Evolutionary conservation across 2,113 vertebrate species (phyloP).

Genomic region (Anoura caudifer): DNA sequence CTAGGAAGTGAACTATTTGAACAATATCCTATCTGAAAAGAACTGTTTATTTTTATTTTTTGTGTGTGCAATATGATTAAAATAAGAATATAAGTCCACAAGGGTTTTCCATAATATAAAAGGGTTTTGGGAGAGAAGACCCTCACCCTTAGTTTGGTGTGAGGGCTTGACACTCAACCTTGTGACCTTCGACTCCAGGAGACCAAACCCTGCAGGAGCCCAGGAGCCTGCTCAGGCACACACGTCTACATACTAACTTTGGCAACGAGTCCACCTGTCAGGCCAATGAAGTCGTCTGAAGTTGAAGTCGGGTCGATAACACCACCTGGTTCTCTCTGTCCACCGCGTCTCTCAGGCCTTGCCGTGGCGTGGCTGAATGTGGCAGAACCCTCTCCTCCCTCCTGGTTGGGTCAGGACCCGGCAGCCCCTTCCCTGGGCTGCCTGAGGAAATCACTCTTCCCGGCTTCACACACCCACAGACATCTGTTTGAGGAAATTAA

Average conservation of each 20-base stretch:
- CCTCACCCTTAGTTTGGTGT: neutral
- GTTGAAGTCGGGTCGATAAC: neutral
- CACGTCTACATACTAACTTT: conserved; percentile 26
- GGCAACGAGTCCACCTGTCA: neutral
- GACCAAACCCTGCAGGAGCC: neutral
- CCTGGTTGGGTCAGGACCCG: neutral
- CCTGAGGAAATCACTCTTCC: neutral
- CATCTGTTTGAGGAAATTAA: neutral
- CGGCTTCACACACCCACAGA: neutral
- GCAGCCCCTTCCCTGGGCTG: neutral
- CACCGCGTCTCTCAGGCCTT: neutral
- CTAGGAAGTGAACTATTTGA: neutral
- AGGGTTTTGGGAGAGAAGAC: neutral
- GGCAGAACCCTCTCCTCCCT: neutral
- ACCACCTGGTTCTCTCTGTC: neutral
- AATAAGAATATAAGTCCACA: neutral
- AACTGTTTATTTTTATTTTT: neutral
- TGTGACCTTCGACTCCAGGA: neutral
- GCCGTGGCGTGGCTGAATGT: neutral
- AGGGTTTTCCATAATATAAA: neutral
- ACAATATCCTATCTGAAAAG: neutral
- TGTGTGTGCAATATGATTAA: neutral
- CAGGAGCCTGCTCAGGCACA: conserved; percentile 33
- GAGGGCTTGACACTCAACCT: neutral
- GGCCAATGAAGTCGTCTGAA: conserved; percentile 14